Base-by-base conservation (phyloP, 2,888 invertebrate genomes). In the Gastracanthus pulcherrimus region DNA sequence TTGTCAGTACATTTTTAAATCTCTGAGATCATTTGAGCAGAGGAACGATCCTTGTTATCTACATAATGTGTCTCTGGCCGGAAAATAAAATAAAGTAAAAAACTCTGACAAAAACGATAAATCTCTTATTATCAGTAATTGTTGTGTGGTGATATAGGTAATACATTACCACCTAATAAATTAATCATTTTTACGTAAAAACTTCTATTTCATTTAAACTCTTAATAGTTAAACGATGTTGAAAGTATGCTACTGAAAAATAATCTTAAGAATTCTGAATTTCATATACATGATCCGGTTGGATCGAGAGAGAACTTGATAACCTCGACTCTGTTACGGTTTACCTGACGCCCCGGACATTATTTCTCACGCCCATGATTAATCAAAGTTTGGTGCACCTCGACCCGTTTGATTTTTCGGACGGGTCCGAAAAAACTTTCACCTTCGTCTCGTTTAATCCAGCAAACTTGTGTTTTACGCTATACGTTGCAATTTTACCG, bases 311-410 rank as follows among this genome's bases (percentile, higher is more conserved):
- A 41, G 58, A 58, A 76, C 67, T 60, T 48, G 76, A 76, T 69
- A 69, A 60, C 76, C 76, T 76, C 67, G 76, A 45, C 58, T 76
- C 45, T 19, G 29, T 67, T 55, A 55, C 11, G 55, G 29, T 38
- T 76, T 4, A 9, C 5, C 26, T 19, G 34, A 74, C 16, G 13
- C 13, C 23, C 31, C 26, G 29, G 34, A 2, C 36, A n/a, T 34
- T 11, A 75, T 26, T 34, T 36, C 60, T n/a, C 64, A 23, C 29
- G 31, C 19, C 64, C 36, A 11, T 62, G 60, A 74, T 62, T 62
- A 19, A 74, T 62, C 74, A 62, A 41, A 31, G n/a, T 5, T 41
- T 62, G 9, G 31, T 23, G 16, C 5, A 26, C 48, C 0, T n/a
- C n/a, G n/a, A n/a, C 19, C 9, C 48, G 3, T 55, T 55, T 70